phyloP scores from a whole-genome alignment of 2,113 vertebrate genomes.

The Daboia siamensis region DNA sequence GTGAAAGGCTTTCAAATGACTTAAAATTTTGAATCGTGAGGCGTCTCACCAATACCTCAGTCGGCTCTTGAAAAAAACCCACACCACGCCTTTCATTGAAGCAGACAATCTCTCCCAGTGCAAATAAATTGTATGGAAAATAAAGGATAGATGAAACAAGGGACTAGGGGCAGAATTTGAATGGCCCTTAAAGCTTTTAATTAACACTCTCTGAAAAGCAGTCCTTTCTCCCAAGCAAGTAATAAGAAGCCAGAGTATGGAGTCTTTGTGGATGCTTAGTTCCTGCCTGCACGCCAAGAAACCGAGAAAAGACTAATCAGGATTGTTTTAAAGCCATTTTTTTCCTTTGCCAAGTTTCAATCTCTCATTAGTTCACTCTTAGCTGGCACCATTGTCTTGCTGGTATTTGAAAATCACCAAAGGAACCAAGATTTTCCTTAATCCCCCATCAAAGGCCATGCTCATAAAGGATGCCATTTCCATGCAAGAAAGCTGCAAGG shows the following conservation, averaged over 20 bases:
- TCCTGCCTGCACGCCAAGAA: slow-evolving; percentile 60
- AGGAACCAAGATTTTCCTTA: slow-evolving; percentile 89
- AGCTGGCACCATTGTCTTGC: slow-evolving; percentile 86
- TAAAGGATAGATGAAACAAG: slow-evolving; percentile 66
- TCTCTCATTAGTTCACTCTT: slow-evolving; percentile 86
- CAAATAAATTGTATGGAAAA: slow-evolving; percentile 64
- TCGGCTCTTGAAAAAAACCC: slow-evolving; percentile 73
- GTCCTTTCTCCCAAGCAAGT: slow-evolving; percentile 83
- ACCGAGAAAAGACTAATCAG: slow-evolving; percentile 79
- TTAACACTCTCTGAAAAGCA: slow-evolving; percentile 90
- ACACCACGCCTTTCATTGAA: slow-evolving; percentile 77
- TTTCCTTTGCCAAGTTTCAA: slow-evolving; percentile 69
- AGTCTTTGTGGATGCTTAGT: slow-evolving; percentile 77
- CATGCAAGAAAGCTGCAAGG: neutral
- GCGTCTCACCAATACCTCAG: slow-evolving; percentile 62
- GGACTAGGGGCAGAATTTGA: slow-evolving; percentile 69
- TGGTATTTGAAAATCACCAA: slow-evolving; percentile 87
- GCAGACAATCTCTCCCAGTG: slow-evolving; percentile 69
- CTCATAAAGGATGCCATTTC: slow-evolving; percentile 70
- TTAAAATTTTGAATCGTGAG: slow-evolving; percentile 64
- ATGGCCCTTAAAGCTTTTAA: slow-evolving; percentile 89
- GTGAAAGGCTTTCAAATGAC: slow-evolving; percentile 17
- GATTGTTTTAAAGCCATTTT: slow-evolving; percentile 82
- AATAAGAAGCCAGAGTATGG: slow-evolving; percentile 85
- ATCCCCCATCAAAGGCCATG: slow-evolving; percentile 89